Conservation (phyloP, 2,113 vertebrate genomes). For the Willisornis vidua region DNA sequence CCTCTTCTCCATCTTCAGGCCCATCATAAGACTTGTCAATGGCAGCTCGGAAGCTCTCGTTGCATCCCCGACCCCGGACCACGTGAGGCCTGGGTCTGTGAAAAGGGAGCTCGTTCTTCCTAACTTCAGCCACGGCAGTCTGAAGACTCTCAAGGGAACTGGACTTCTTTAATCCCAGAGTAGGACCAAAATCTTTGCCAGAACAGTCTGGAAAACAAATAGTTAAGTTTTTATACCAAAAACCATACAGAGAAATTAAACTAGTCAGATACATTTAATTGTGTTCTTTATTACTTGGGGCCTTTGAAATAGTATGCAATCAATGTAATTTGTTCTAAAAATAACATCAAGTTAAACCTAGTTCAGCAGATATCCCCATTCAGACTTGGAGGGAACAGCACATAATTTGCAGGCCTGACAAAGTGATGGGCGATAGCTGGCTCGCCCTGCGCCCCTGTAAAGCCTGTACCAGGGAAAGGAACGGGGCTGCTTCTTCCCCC, state of each 20-base stretch:
- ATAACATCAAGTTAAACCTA: slow-evolving; percentile 31
- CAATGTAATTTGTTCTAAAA: slow-evolving; percentile 43
- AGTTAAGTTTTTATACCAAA: not conserved
- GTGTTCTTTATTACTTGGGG: slow-evolving; percentile 23
- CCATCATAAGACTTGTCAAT: slow-evolving; percentile 98
- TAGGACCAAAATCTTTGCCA: slow-evolving; percentile 88
- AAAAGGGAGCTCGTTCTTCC: slow-evolving; percentile 91
- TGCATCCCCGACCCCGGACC: slow-evolving; percentile 93
- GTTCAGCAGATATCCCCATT: not conserved
- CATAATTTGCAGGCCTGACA: not conserved
- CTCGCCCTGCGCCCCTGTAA: not conserved
- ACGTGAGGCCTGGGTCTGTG: slow-evolving; percentile 93
- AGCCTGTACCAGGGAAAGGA: not conserved
- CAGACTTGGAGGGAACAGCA: not conserved
- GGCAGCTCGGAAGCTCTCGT: slow-evolving; percentile 96
- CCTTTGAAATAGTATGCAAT: slow-evolving; percentile 30
- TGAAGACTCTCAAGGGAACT: slow-evolving; percentile 97
- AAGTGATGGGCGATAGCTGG: not conserved
- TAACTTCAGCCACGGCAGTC: slow-evolving; percentile 93
- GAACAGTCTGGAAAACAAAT: slow-evolving; percentile 69
- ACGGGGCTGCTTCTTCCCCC: not conserved
- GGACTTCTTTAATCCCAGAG: slow-evolving; percentile 95
- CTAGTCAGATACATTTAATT: slow-evolving; percentile 10
- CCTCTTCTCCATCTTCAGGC: slow-evolving; percentile 88
- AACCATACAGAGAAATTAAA: not conserved